These are phyloP conservation scores for Allygus modestus DNA, from an alignment of 2,888 invertebrate species.

Conservation along the genomic window DNA sequence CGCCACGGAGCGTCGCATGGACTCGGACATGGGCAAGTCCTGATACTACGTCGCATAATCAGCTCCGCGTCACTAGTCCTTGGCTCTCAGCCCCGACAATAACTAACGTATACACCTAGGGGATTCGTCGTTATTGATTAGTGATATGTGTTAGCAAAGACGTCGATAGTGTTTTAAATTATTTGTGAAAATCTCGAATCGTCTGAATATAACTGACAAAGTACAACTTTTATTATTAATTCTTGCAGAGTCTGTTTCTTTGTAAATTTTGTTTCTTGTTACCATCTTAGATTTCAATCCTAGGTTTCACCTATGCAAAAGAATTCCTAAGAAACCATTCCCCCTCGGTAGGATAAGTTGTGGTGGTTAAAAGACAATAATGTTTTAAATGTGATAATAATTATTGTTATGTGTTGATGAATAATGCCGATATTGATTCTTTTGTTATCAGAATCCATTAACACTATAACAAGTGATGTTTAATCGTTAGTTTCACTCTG, in stretches of 20 bases:
- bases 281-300: constrained; percentile 55
- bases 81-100: constrained; percentile 60
- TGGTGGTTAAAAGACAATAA: constrained; percentile 51
- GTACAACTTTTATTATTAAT: constrained; percentile 59
- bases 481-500: neutral
- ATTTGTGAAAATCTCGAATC: constrained; percentile 13
- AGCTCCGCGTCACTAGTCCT: constrained; percentile 49
- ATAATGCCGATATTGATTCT: constrained; percentile 1
- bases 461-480: neutral
- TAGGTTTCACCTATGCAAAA: constrained; percentile 47
- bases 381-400: constrained; percentile 36
- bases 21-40: constrained; percentile 76
- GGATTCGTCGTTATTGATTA: constrained; percentile 26
- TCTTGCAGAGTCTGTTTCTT: constrained; percentile 38
- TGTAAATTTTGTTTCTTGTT: neutral
- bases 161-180: constrained; percentile 50
- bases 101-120: constrained; percentile 17
- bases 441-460: constrained; percentile 8
- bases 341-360: constrained; percentile 38
- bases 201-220: constrained; percentile 51
- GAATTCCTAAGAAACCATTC: constrained; percentile 19
- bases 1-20: constrained; percentile 89
- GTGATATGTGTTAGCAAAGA: constrained; percentile 46
- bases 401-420: constrained; percentile 10
- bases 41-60: constrained; percentile 73